Evolutionary conservation across 2,888 invertebrate species (phyloP).

Genomic region (Poecilus cupreus): DNA sequence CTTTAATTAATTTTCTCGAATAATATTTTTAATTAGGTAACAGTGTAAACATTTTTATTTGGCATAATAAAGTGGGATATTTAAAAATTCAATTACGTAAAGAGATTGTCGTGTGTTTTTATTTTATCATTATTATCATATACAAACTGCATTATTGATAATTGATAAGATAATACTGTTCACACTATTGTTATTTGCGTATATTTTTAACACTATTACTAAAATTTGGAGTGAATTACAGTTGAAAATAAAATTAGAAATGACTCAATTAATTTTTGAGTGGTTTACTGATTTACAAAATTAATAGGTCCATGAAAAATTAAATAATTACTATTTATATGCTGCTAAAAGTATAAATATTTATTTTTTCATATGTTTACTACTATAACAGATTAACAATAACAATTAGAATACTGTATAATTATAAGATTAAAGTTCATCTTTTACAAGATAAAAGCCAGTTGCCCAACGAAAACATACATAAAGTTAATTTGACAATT

Average conservation of each 20-base stretch:
- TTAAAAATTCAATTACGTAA: not conserved
- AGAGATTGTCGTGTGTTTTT: not conserved
- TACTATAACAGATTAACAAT: not conserved
- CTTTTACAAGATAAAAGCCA: slow-evolving; percentile 1
- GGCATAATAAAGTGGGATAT: not conserved
- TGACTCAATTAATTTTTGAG: not conserved
- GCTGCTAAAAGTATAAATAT: not conserved
- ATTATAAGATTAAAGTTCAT: not conserved
- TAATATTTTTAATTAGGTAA: not conserved
- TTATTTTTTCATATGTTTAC: not conserved
- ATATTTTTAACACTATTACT: too few relatives aligned
- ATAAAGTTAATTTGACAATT: not conserved
- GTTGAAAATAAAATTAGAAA: not conserved
- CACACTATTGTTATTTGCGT: not conserved
- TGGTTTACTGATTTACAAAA: not conserved
- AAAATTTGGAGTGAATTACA: not conserved
- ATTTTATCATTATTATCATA: slow-evolving; percentile 21
- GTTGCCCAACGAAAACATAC: not conserved
- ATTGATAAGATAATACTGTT: not conserved
- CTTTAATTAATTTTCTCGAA: not conserved
- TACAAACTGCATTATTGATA: slow-evolving; percentile 31
- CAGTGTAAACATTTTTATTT: not conserved
- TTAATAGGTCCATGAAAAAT: not conserved
- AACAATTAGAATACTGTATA: not conserved
- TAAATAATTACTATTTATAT: not conserved